A percentile compares a stretch with the other conserved stretches of the same genome.
Conservation (phyloP, 2,797 vertebrate genomes). For the Sus cebifrons region DNA sequence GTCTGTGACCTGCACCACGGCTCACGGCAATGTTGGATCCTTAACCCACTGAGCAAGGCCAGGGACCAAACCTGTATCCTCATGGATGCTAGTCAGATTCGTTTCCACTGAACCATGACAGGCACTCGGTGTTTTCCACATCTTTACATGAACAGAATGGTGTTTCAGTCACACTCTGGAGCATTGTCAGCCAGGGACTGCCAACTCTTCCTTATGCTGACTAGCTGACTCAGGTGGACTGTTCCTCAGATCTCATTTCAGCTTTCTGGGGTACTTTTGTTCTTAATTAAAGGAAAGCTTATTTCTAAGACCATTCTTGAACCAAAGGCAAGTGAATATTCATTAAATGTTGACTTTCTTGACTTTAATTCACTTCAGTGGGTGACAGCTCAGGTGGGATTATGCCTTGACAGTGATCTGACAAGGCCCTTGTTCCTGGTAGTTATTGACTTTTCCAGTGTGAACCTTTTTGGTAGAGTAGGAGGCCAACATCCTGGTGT, state of each 20-base stretch:
- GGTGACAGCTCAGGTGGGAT: conserved; percentile 78
- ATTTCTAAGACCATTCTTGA: conserved; percentile 77
- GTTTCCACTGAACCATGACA: too few relatives aligned
- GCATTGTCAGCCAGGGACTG: conserved; percentile 28
- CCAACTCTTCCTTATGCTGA: conserved; percentile 66
- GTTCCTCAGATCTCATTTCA: conserved; percentile 79
- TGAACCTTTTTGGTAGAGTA: conserved; percentile 51
- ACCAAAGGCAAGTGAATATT: conserved; percentile 76
- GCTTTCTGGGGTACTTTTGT: conserved; percentile 75
- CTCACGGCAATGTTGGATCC: too few relatives aligned
- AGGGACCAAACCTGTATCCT: too few relatives aligned
- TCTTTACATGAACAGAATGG: conserved; percentile 66
- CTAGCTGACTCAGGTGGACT: conserved; percentile 32
- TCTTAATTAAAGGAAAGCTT: conserved; percentile 81
- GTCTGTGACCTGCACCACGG: too few relatives aligned
- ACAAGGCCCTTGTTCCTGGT: conserved; percentile 46
- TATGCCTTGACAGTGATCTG: conserved; percentile 58
- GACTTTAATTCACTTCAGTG: conserved; percentile 73
- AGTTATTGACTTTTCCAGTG: conserved; percentile 69
- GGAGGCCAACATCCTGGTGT: conserved; percentile 59
- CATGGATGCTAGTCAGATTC: too few relatives aligned
- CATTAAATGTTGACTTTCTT: conserved; percentile 81
- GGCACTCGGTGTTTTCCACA: conserved; percentile 67
- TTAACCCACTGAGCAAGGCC: too few relatives aligned
- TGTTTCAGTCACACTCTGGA: conserved; percentile 75